These are phyloP conservation scores for Netelia fuscicornis DNA, from an alignment of 2,888 invertebrate genomes.

Conservation along the genomic window DNA sequence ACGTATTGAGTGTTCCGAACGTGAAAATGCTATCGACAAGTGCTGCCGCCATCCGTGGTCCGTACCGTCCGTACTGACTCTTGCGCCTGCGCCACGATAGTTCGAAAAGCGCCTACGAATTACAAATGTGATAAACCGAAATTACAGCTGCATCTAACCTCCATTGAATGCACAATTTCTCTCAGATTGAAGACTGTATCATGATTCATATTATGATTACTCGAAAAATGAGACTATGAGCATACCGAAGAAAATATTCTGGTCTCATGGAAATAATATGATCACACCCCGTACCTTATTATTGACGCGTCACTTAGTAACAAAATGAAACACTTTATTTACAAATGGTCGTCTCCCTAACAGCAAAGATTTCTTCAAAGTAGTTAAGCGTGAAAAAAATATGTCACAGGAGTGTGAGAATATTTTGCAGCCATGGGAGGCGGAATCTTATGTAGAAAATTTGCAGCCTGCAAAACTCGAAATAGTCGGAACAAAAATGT, in stretches of 20 bases:
- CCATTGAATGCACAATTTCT: background rate
- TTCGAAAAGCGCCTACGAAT: background rate
- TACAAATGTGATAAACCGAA: background rate
- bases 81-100: background rate
- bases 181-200: too few species aligned
- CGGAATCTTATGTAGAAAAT: slow-evolving; percentile 91
- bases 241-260: background rate
- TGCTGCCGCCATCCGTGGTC: slow-evolving; percentile 9
- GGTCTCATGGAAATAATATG: background rate
- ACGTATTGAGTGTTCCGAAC: background rate
- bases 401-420: slow-evolving; percentile 74
- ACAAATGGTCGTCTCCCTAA: slow-evolving; percentile 75
- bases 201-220: background rate
- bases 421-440: slow-evolving; percentile 89
- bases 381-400: slow-evolving; percentile 33
- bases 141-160: background rate
- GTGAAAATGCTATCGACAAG: background rate
- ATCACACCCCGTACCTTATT: background rate
- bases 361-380: slow-evolving; percentile 13
- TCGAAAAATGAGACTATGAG: background rate
- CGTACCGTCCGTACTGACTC: background rate
- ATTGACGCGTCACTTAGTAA: slow-evolving; percentile 12
- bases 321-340: slow-evolving; percentile 73
- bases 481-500: slow-evolving; percentile 89
- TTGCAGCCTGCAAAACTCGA: slow-evolving; percentile 89